A percentile compares a stretch with the other conserved stretches of the same genome.
phyloP scores from a whole-genome alignment of 2,113 vertebrate species.

The Podocnemis expansa region DNA sequence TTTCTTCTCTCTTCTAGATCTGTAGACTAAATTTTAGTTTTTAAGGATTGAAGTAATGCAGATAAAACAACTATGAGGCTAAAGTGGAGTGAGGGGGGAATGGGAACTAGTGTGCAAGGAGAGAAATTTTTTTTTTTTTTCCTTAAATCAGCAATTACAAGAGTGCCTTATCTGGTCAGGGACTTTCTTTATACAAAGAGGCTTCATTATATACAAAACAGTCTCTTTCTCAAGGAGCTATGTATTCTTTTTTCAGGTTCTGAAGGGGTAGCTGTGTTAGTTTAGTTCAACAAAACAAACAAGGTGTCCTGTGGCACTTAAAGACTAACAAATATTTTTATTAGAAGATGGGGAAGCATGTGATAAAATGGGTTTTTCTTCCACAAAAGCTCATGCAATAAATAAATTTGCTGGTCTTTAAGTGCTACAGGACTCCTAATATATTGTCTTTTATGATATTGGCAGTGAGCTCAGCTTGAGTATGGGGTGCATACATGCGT shows the following conservation, averaged over 20 bases:
- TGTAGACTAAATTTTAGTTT: not conserved
- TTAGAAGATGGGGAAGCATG: no score
- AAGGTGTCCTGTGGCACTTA: no score
- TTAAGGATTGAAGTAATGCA: accelerated
- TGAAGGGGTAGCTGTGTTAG: no score
- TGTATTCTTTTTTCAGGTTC: not conserved
- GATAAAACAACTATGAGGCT: not conserved
- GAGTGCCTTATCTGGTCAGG: not conserved
- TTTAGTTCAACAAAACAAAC: no score
- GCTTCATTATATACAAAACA: not conserved
- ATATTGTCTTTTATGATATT: not conserved
- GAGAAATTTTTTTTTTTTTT: not conserved
- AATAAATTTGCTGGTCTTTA: no score
- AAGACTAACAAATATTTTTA: no score
- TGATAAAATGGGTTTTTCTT: no score
- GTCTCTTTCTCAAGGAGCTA: not conserved
- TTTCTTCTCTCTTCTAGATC: accelerated
- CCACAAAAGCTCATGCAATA: no score
- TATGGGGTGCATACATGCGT: no score
- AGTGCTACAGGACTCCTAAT: no score
- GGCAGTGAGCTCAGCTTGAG: not conserved
- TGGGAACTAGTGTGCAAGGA: not conserved
- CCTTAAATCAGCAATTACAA: not conserved
- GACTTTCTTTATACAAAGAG: not conserved
- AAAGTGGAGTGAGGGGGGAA: accelerated